Evolutionary conservation across 1,140 invertebrate genomes (phyloP).

Genomic region (Magallana gigas): DNA sequence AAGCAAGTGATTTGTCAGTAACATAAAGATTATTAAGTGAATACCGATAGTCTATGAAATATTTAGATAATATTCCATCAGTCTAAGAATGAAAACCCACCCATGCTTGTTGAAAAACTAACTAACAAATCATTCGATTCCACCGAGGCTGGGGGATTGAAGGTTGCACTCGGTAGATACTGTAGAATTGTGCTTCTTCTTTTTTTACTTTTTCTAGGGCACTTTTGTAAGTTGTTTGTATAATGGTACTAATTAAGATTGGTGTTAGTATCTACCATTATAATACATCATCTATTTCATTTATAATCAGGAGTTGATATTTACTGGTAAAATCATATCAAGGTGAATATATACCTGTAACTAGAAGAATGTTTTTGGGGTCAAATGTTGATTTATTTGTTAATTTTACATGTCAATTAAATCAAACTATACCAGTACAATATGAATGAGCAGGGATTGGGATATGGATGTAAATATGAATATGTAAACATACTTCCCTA

Average conservation of each 20-base stretch:
- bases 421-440: too few species aligned
- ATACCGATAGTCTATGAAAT: too few species aligned
- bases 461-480: too few species aligned
- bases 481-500: neutral
- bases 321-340: neutral
- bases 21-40: neutral
- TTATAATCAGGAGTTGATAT: neutral
- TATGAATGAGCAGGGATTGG: too few species aligned
- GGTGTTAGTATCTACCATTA: neutral
- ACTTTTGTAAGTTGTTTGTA: constrained; percentile 33
- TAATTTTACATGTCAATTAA: too few species aligned
- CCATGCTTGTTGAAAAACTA: neutral
- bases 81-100: neutral
- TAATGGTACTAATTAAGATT: neutral
- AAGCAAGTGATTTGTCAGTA: too few species aligned
- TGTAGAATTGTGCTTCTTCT: constrained; percentile 13
- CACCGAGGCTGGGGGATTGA: too few species aligned
- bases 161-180: neutral
- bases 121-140: neutral
- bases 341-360: too few species aligned
- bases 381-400: too few species aligned
- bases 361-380: too few species aligned
- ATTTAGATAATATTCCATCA: neutral
- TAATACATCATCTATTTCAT: neutral
- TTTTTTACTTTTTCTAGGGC: constrained; percentile 37